These are phyloP conservation scores for Macrosiphum euphorbiae DNA, from an alignment of 2,888 invertebrate genomes.

Conservation along the genomic window DNA sequence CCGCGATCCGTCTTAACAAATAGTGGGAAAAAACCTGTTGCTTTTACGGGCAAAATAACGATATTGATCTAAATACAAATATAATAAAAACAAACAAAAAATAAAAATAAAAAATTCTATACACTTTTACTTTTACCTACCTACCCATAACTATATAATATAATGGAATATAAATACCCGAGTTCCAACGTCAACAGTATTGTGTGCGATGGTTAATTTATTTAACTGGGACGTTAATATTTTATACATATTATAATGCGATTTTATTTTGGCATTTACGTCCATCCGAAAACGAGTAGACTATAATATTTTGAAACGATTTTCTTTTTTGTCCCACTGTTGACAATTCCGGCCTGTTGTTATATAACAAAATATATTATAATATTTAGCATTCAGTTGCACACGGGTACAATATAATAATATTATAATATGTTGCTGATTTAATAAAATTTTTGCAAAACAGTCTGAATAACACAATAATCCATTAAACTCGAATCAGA, in stretches of 20 bases:
- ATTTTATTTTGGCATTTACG: neutral
- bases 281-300: neutral
- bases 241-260: neutral
- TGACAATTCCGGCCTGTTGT: neutral
- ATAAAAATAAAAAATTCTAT: conserved; percentile 4
- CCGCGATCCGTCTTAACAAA: neutral
- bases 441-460: neutral
- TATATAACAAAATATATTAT: neutral
- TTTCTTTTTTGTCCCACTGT: neutral
- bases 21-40: conserved; percentile 4
- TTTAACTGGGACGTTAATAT: neutral
- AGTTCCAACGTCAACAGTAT: neutral
- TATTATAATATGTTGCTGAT: neutral
- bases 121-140: conserved; percentile 16
- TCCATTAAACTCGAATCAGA: neutral
- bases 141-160: neutral
- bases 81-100: neutral
- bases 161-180: neutral
- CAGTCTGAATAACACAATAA: neutral
- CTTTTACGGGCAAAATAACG: neutral
- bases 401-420: neutral
- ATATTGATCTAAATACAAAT: neutral
- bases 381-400: neutral
- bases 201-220: neutral
- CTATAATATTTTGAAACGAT: neutral